Percentiles rank a stretch among this genome's conserved stretches.
phyloP scores from a whole-genome alignment of 30 jellyfish, hydroid and myxozoan genomes.

The Nemopilema nomurai region DNA sequence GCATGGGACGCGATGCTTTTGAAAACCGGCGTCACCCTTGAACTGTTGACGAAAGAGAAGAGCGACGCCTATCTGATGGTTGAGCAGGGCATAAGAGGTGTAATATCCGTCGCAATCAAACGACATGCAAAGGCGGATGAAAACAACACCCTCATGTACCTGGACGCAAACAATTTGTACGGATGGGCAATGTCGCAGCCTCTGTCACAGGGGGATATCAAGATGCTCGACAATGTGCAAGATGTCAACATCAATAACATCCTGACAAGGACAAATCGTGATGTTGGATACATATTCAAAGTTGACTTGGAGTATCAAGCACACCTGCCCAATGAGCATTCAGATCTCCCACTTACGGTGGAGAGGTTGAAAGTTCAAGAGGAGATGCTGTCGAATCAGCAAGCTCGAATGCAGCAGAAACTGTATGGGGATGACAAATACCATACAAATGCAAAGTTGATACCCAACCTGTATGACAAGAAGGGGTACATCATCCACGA shows the following conservation, averaged over 20 bases:
- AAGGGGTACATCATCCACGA: slow-evolving; percentile 57
- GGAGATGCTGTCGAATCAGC: slow-evolving; percentile 38
- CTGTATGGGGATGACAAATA: not conserved
- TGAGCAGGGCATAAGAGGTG: slow-evolving; percentile 67
- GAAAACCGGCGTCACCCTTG: slow-evolving; percentile 44
- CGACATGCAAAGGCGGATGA: slow-evolving; percentile 56
- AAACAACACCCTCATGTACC: slow-evolving; percentile 38
- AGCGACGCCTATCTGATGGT: slow-evolving; percentile 31
- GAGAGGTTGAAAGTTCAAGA: slow-evolving; percentile 37
- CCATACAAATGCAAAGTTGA: slow-evolving; percentile 37
- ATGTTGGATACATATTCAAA: slow-evolving; percentile 52
- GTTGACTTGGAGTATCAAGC: slow-evolving; percentile 69
- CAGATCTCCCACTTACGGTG: slow-evolving; percentile 73
- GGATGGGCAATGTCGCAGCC: slow-evolving; percentile 79
- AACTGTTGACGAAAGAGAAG: slow-evolving; percentile 35
- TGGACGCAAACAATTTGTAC: slow-evolving; percentile 82
- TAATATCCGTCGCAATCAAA: slow-evolving; percentile 27
- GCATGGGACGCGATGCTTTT: slow-evolving; percentile 55
- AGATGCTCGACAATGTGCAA: slow-evolving; percentile 60
- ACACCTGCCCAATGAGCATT: slow-evolving; percentile 65
- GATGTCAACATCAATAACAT: not conserved
- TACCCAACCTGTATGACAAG: slow-evolving; percentile 58
- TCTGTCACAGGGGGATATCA: slow-evolving; percentile 70
- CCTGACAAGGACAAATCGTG: slow-evolving; percentile 1
- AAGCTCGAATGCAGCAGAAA: too few relatives aligned